Base-by-base conservation (phyloP, 2,113 vertebrate genomes). In the Eulacestoma nigropectus region DNA sequence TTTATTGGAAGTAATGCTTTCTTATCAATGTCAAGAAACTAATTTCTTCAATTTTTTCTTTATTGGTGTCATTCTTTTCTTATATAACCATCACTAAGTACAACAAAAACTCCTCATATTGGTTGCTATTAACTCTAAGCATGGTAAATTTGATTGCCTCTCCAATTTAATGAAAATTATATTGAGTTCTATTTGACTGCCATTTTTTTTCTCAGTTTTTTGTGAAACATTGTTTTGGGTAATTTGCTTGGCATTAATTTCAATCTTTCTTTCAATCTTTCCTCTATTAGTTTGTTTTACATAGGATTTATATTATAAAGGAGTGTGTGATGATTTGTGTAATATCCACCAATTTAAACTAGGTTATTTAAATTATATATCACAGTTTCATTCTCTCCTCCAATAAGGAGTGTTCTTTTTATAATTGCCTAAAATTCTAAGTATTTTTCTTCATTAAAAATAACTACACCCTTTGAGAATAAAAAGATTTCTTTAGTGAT, bases 21-120 rank as follows among this genome's bases (percentile, higher is more conserved):
- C 90, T 96, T 95, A 96, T 79, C 41, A 37, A 94, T 96, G 95
- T 94, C 90, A 96, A 93, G 77, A 93, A 98, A 97, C 47, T 65
- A 93, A 97, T 97, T 86, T 95, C 75, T 97, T 96, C 93, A 95
- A 96, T 98, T 97, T 96, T 95, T 97, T 97, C 83, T 97, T 95
- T 94, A 97, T 97, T 91, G 95, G 76, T 96, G 95, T 96, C 95
- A 96, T 91, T 96, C 89, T 95, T 98, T 93, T 59, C 80, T 84
- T 97, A 59, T 94, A 79, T 95, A 95, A 76, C 79, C 93, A 94
- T 97, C 90, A 89, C 83, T 94, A 94, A 70, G 73, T 88, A 90
- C 81, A 96, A 93, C 93, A 85, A 87, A 63, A 90, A 10, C 57
- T 84, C 67, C 41, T 87, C 82, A 81, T 69, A 55, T 72, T 96